Percentiles rank a stretch among this genome's conserved stretches.
Evolutionary conservation across 1,140 invertebrate genomes (phyloP).

Genomic region (Bombus terrestris): DNA sequence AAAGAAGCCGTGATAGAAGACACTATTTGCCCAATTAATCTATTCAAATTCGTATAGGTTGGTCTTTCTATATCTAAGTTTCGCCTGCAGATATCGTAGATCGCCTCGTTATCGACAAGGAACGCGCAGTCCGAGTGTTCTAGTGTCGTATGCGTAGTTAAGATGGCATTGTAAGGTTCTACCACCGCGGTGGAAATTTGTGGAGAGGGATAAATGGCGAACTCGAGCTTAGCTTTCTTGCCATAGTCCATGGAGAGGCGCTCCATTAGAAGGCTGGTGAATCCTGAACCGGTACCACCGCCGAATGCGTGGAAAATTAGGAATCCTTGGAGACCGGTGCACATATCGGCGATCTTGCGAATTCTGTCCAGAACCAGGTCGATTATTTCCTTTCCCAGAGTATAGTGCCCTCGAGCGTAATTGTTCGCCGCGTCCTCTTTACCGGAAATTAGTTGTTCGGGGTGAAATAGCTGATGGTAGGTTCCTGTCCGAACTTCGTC

Average conservation of each 20-base stretch:
- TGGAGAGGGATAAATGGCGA: slow-evolving; percentile 87
- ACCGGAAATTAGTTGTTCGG: slow-evolving; percentile 87
- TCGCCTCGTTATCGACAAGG: slow-evolving; percentile 93
- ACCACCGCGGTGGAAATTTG: slow-evolving; percentile 91
- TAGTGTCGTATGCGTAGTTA: slow-evolving; percentile 90
- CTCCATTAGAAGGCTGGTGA: slow-evolving; percentile 91
- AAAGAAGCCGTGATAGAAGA: slow-evolving; percentile 87
- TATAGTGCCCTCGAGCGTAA: slow-evolving; percentile 85
- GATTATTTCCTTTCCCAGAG: slow-evolving; percentile 86
- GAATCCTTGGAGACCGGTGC: slow-evolving; percentile 86
- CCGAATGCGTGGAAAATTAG: slow-evolving; percentile 87
- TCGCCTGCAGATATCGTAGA: slow-evolving; percentile 88
- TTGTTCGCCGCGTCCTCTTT: slow-evolving; percentile 85
- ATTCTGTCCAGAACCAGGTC: slow-evolving; percentile 78
- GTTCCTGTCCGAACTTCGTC: slow-evolving; percentile 87
- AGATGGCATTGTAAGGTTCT: slow-evolving; percentile 93
- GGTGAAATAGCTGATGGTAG: slow-evolving; percentile 86
- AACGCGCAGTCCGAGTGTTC: slow-evolving; percentile 91
- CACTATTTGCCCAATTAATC: slow-evolving; percentile 86
- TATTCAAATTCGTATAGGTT: slow-evolving; percentile 86
- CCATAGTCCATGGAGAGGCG: slow-evolving; percentile 88
- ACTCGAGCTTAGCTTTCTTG: slow-evolving; percentile 86
- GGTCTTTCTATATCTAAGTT: slow-evolving; percentile 86
- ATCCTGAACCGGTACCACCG: slow-evolving; percentile 88
- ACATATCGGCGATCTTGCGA: slow-evolving; percentile 84